Conservation (phyloP, 1,140 invertebrate genomes). For the Eurosta solidaginis region DNA sequence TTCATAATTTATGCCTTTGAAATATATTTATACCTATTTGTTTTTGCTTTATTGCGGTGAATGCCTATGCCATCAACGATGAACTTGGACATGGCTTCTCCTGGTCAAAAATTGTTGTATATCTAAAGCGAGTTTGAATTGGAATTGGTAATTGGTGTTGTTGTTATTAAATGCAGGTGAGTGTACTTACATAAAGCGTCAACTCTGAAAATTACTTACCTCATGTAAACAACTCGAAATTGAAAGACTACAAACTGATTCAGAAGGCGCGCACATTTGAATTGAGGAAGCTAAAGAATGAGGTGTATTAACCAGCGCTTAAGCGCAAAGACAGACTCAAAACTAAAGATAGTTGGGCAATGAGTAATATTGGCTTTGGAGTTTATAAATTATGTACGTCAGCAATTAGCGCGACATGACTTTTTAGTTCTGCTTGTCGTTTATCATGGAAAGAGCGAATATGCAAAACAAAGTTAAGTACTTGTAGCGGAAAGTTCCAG, state of each 20-base stretch:
- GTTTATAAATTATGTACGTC: not conserved
- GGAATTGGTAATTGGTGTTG: not conserved
- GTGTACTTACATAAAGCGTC: not conserved
- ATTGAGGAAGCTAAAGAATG: not conserved
- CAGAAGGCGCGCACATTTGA: not conserved
- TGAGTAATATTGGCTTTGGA: not conserved
- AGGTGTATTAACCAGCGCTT: not conserved
- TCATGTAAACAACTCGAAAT: not conserved
- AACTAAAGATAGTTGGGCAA: not conserved
- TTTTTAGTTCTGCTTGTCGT: not conserved
- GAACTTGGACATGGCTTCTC: not conserved
- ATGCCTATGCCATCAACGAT: not conserved
- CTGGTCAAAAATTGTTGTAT: not conserved
- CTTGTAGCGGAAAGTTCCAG: too few species aligned
- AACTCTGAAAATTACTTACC: not conserved
- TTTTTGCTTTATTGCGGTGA: not conserved
- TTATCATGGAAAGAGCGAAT: not conserved
- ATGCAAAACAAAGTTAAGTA: not conserved
- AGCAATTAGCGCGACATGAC: not conserved
- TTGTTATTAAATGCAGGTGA: not conserved
- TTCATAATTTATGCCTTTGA: slow-evolving; percentile 56
- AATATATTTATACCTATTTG: not conserved
- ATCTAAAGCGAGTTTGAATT: not conserved
- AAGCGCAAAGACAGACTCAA: not conserved
- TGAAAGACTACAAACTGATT: not conserved